phyloP scores from a whole-genome alignment of 1,140 invertebrate genomes.

The Pachyrhynchus sulphureomaculatus region DNA sequence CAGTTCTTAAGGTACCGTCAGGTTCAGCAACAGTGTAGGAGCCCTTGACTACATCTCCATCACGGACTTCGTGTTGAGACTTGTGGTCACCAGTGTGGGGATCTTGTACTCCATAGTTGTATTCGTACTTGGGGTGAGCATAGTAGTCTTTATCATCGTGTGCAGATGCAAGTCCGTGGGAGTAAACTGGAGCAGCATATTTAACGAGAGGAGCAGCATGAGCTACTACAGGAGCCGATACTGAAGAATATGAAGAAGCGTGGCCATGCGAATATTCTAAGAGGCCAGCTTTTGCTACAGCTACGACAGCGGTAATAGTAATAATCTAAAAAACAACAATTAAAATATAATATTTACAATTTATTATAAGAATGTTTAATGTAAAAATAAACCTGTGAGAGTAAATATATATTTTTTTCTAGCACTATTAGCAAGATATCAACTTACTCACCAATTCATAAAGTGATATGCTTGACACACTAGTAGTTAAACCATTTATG shows the following conservation, averaged over 20 bases:
- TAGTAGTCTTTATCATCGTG: conserved; percentile 34
- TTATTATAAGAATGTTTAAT: too few relatives aligned
- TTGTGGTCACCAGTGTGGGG: conserved; percentile 56
- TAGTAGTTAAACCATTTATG: too few relatives aligned
- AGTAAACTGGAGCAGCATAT: background rate
- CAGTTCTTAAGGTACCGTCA: conserved; percentile 52
- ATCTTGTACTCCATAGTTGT: conserved; percentile 54
- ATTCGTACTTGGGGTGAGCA: conserved; percentile 60
- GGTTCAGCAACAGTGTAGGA: conserved; percentile 53
- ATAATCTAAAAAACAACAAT: background rate
- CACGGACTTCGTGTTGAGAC: conserved; percentile 52
- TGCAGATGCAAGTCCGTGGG: background rate
- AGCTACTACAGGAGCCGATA: background rate
- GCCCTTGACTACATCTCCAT: conserved; percentile 54
- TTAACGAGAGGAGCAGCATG: too few relatives aligned
- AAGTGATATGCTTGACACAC: too few relatives aligned
- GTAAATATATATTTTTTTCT: too few relatives aligned
- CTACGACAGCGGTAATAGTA: background rate
- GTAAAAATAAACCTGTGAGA: too few relatives aligned
- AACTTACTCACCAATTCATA: too few relatives aligned
- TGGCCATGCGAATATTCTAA: background rate
- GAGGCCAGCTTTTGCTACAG: conserved; percentile 2
- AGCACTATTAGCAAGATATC: too few relatives aligned
- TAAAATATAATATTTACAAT: too few relatives aligned
- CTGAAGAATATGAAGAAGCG: background rate